phyloP scores from a whole-genome alignment of 2,113 vertebrate genomes.

The Brachyistius frenatus region DNA sequence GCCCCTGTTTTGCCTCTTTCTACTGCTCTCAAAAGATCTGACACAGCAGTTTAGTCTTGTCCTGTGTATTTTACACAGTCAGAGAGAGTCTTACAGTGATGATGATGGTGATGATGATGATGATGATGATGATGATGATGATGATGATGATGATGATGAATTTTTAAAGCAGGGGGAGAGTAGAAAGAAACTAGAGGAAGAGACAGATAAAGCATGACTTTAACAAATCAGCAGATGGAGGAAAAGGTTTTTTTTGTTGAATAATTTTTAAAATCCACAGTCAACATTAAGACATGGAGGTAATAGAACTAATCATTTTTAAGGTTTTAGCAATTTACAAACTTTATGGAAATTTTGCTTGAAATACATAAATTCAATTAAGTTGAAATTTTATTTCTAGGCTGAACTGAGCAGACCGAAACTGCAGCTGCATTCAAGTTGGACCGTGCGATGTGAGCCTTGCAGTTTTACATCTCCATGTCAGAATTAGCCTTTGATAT shows the following conservation, averaged over 20 bases:
- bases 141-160: conserved; percentile 4
- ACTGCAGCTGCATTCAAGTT: background rate
- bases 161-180: conserved; percentile 11
- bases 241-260: background rate
- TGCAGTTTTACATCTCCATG: conserved; percentile 5
- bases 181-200: background rate
- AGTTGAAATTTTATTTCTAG: no score
- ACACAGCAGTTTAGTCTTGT: conserved; percentile 12
- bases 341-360: no score
- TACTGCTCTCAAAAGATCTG: conserved; percentile 11
- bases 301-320: background rate
- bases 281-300: background rate
- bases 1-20: conserved; percentile 16
- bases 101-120: conserved; percentile 1
- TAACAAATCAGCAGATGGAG: background rate
- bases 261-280: background rate
- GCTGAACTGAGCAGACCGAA: no score
- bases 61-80: conserved; percentile 3
- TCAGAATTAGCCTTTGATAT: conserved; percentile 44
- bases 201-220: background rate
- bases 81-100: conserved; percentile 8
- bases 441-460: background rate
- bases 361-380: no score
- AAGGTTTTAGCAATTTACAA: no score
- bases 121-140: conserved; percentile 10